These are phyloP conservation scores for Zonitis immaculata DNA, from an alignment of 2,888 invertebrate species.

Conservation along the genomic window DNA sequence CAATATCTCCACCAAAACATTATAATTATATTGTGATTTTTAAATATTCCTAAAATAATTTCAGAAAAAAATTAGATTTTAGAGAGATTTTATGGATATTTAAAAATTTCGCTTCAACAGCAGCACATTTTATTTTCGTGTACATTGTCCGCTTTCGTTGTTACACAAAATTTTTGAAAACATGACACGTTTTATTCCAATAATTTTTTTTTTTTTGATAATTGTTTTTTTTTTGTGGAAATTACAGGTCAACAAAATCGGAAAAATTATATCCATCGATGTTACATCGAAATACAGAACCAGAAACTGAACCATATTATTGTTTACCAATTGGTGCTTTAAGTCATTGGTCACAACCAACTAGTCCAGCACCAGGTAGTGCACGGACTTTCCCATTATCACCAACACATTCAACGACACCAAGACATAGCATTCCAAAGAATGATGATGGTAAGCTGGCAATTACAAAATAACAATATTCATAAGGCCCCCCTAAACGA, in stretches of 20 bases:
- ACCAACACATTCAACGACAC: slow-evolving; percentile 59
- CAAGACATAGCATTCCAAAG: slow-evolving; percentile 56
- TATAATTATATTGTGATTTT: no score
- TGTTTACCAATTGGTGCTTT: slow-evolving; percentile 69
- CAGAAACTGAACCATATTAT: slow-evolving; percentile 82
- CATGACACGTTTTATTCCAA: not conserved
- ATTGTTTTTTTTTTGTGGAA: slow-evolving; percentile 21
- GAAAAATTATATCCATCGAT: slow-evolving; percentile 92
- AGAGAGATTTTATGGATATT: slow-evolving; percentile 19
- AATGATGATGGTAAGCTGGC: slow-evolving; percentile 64
- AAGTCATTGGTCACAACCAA: slow-evolving; percentile 67
- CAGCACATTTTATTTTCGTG: slow-evolving; percentile 23
- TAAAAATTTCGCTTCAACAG: slow-evolving; percentile 11
- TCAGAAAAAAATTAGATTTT: not conserved
- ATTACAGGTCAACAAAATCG: slow-evolving; percentile 84
- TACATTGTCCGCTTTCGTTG: slow-evolving; percentile 33
- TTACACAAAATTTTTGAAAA: slow-evolving; percentile 7
- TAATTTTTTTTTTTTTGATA: no score
- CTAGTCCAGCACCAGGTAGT: slow-evolving; percentile 63
- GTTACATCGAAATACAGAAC: slow-evolving; percentile 76
- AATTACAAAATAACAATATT: not conserved
- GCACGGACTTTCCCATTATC: slow-evolving; percentile 52
- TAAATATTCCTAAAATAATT: slow-evolving; percentile 9
- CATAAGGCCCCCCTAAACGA: no score
- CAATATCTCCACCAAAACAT: slow-evolving; percentile 1